Base-by-base conservation (phyloP, 2,888 invertebrate species). In the Nineta flava region DNA sequence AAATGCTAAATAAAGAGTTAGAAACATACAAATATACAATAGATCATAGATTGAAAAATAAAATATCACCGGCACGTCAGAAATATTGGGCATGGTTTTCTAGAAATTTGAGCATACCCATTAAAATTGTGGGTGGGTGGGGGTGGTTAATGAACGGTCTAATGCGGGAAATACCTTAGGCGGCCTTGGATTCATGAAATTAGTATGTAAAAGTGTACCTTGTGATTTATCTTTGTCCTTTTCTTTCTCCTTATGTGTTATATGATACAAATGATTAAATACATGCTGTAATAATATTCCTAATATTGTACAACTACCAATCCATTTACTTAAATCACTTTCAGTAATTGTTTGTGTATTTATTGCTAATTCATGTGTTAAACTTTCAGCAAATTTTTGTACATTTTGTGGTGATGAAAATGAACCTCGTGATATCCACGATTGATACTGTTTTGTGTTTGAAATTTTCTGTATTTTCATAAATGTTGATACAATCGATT, bases 401-500 rank as follows among this genome's bases (percentile, higher is more conserved):
- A 76, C 76, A 65, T 59, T 77, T 68, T 57, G 76, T 63, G 59
- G 74, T 64, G 54, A 75, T 63, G 46, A 72, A 65, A 59, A 75
- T 53, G 66, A 77, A n/a, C 79, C 79, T 51, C 74, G 66, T 17
- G 71, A 70, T 51, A 73, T 72, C 79, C 79, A 79, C 31, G 72
- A 74, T 57, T 70, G 69, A 56, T 73, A 76, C 53, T 72, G 71
- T 12, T 67, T 65, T 12, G 71, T 70, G 50, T 68, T 68, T 54
- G 68, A 71, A 34, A 76, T 66, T 56, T 79, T 80, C 55, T 82
- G 71, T 38, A 80, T 75, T 61, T 77, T 78, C 62, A 85, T 75
- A 61, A 83, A 86, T 0, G 84, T 83, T 31, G 81, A 81, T 0
- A 84, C 79, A 58, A 85, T 77, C 54, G 82, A 80, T 62, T 83